These are phyloP conservation scores for Enteromius mattozi DNA, from an alignment of 2,797 vertebrate genomes.

Conservation along the genomic window DNA sequence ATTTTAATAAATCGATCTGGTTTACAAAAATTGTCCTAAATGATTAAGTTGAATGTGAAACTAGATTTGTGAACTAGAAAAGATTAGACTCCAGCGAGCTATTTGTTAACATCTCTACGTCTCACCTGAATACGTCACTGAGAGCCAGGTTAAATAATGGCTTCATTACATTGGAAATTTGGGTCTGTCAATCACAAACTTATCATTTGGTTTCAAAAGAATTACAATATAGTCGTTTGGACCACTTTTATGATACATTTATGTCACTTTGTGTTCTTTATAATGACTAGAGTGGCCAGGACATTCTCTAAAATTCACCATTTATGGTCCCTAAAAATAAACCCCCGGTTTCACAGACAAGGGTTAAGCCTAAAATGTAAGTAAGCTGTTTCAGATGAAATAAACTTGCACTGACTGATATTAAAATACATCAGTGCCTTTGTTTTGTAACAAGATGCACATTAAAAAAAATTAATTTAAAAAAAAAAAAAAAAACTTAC, in stretches of 20 bases:
- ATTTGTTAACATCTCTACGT: neutral
- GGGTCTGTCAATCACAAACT: neutral
- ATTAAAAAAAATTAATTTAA: too few relatives aligned
- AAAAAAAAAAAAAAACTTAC: too few relatives aligned
- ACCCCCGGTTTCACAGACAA: neutral
- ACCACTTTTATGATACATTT: neutral
- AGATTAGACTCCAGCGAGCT: neutral
- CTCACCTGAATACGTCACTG: neutral
- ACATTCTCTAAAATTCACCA: neutral
- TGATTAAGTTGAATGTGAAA: neutral
- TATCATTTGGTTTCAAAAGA: neutral
- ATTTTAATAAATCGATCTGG: neutral
- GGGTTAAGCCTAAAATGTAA: neutral
- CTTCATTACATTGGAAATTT: neutral
- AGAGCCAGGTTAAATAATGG: neutral
- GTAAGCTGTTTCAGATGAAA: too few relatives aligned
- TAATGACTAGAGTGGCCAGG: neutral
- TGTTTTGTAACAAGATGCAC: too few relatives aligned
- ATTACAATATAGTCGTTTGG: neutral
- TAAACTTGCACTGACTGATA: too few relatives aligned
- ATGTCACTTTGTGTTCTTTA: neutral
- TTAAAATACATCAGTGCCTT: neutral
- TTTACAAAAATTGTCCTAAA: neutral
- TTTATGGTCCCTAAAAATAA: neutral
- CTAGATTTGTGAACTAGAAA: neutral